Evolutionary conservation across 1,140 invertebrate genomes (phyloP).

Genomic region (Papilio helenus): DNA sequence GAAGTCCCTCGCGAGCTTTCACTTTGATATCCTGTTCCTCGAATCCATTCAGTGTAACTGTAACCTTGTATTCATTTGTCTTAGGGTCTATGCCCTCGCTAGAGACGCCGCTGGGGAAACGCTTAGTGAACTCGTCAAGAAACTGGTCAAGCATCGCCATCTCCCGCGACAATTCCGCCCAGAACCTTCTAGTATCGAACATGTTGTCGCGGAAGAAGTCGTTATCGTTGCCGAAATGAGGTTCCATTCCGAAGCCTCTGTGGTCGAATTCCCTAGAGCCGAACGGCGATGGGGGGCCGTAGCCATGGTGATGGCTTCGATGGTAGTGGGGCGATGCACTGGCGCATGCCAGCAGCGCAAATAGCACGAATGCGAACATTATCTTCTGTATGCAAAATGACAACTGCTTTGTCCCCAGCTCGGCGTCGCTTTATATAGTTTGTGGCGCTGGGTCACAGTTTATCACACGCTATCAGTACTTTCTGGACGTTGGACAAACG

Average conservation of each 20-base stretch:
- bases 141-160: conserved; percentile 49
- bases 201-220: conserved; percentile 43
- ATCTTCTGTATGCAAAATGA: conserved; percentile 33
- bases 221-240: conserved; percentile 21
- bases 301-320: conserved; percentile 26
- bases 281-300: conserved; percentile 23
- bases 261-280: conserved; percentile 19
- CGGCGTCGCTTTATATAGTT: conserved; percentile 47
- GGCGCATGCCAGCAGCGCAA: conserved; percentile 45
- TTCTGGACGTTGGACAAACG: conserved; percentile 56
- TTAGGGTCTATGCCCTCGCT: conserved; percentile 47
- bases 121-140: conserved; percentile 45
- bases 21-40: conserved; percentile 58
- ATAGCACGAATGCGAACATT: conserved; percentile 48
- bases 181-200: conserved; percentile 57
- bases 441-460: conserved; percentile 48
- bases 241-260: conserved; percentile 11
- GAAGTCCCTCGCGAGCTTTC: conserved; percentile 53
- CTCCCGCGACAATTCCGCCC: conserved; percentile 47
- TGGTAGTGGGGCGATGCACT: conserved; percentile 52
- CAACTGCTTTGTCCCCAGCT: conserved; percentile 36
- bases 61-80: conserved; percentile 53
- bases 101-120: conserved; percentile 47
- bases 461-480: conserved; percentile 70
- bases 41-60: conserved; percentile 48